Evolutionary conservation across 2,113 vertebrate species (phyloP), one percentile per base, ranked within the genome.

Genomic region (Trichomycterus rosablanca): DNA sequence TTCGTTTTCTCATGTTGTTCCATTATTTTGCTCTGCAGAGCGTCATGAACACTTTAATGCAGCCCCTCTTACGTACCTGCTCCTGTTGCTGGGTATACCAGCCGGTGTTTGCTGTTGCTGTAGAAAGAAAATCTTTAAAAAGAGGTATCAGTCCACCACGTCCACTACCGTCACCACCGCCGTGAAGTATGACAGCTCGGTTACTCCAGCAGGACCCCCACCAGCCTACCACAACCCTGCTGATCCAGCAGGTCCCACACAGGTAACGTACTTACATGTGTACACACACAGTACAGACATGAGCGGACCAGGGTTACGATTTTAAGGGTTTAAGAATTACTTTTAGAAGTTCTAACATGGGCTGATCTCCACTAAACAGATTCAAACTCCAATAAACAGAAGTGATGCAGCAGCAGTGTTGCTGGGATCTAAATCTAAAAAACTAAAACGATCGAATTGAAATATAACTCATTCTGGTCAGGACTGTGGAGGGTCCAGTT

Each of bases 71-170:
- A 1, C 84, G 60, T 80, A 74, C 28, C 68, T 86, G 39, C 64
- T 84, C 10, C 5, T 81, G 2, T 72, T 84, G 58, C 70, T 84
- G 15, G 80, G 78, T 1, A 75, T 86, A 44, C 81, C 80, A 0
- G 74, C 62, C 7, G 75, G 79, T 2, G 57, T 86, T 16, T 86
- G 79, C 57, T 83, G 74, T 67, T 86, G 84, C 59, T 84, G 76
- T 55, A 62, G 81, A 5, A 81, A 81, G 43, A 83, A 62, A 63
- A 81, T 84, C 24, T 83, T 75, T 66, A 82, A 77, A 49, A 57
- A 73, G n/a, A 78, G 54, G 16, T 16, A 0, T 1, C 10, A 80
- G 51, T 12, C 53, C 55, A 35, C 3, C 16, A 49, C 40, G 1
- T 34, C 9, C 15, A 43, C 5, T 22, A 16, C n/a, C 2, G 11